Base-by-base conservation (phyloP, 2,888 invertebrate genomes). In the Trissonchulus latispiculum region DNA sequence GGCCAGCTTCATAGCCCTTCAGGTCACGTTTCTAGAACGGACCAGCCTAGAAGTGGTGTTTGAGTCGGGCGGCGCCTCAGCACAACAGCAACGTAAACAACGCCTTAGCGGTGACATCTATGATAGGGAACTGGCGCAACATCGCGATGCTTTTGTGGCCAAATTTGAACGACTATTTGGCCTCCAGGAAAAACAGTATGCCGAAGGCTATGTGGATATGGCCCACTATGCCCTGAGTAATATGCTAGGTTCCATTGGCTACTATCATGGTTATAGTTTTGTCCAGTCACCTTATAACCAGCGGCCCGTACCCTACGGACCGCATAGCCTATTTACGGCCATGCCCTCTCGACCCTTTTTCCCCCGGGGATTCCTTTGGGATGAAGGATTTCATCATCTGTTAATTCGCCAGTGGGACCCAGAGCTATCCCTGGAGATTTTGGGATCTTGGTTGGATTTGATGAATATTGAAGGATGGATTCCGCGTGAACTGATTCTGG, bases 401-500 rank as follows among this genome's bases (percentile, higher is more conserved):
- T 86, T 99, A 8, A 89, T 99, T 62, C 83, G 84, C 29, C 82
- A 84, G 75, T 87, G 87, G 85, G 85, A 88, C 77, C 36, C 48
- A 8, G 8, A 71, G 3, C 66, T 72, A 29, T 72, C 68, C 2
- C 32, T 72, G 36, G 68, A 97, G 83, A 95, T 99, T 36, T 90
- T 96, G 1, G 90, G 91, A 2, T 95, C 96, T 81, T 99, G 99
- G 99, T 89, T 99, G 81, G 96, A 99, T 84, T 86, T 96, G 66
- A 91, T 97, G 88, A 99, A 99, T 80, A 89, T 90, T 0, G 95
- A 96, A 83, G 99, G 99, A 0, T 99, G 99, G 99, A 99, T 99
- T 77, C 97, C 99, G 0, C 86, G 99, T 31, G 99, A 99, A 83
- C 95, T 96, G 79, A 86, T 86, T 72, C 80, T 87, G 2, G 86